Evolutionary conservation across 1,140 invertebrate genomes (phyloP).

Genomic region (Chelonus insularis): DNA sequence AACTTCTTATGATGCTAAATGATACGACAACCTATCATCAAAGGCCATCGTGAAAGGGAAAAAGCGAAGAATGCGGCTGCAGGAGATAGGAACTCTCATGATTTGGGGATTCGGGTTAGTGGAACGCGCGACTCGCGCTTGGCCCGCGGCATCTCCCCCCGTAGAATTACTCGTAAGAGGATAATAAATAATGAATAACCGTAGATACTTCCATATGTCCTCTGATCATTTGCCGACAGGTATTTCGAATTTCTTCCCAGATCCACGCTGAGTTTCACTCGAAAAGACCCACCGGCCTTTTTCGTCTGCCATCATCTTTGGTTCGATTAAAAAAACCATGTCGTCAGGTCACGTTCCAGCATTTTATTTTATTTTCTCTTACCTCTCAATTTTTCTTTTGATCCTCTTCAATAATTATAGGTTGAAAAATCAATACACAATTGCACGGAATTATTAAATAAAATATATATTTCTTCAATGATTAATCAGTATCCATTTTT

Average conservation of each 20-base stretch:
- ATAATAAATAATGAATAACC: slow-evolving; percentile 23
- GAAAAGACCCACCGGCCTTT: slow-evolving; percentile 5
- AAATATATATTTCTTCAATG: slow-evolving; percentile 3
- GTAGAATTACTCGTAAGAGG: slow-evolving; percentile 1
- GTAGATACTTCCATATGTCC: slow-evolving; percentile 5
- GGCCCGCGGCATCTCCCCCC: slow-evolving; percentile 14
- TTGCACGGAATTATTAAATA: neutral
- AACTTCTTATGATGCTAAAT: neutral
- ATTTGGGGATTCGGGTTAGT: slow-evolving; percentile 26
- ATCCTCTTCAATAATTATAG: neutral
- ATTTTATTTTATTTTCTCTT: slow-evolving; percentile 11
- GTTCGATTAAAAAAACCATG: neutral
- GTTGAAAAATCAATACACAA: neutral
- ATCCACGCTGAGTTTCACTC: slow-evolving; percentile 22
- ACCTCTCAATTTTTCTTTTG: neutral
- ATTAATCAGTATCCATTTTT: slow-evolving; percentile 13
- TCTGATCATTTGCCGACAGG: slow-evolving; percentile 9
- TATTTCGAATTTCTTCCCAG: slow-evolving; percentile 26
- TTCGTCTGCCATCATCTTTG: slow-evolving; percentile 8
- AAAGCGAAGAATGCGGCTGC: slow-evolving; percentile 4
- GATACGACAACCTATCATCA: neutral
- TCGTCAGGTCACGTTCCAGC: neutral
- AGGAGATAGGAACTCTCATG: slow-evolving; percentile 8
- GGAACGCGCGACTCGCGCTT: slow-evolving; percentile 19
- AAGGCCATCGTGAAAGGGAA: slow-evolving; percentile 11